Base-by-base conservation (phyloP, 2,113 vertebrate genomes). In the Anas platyrhynchos region DNA sequence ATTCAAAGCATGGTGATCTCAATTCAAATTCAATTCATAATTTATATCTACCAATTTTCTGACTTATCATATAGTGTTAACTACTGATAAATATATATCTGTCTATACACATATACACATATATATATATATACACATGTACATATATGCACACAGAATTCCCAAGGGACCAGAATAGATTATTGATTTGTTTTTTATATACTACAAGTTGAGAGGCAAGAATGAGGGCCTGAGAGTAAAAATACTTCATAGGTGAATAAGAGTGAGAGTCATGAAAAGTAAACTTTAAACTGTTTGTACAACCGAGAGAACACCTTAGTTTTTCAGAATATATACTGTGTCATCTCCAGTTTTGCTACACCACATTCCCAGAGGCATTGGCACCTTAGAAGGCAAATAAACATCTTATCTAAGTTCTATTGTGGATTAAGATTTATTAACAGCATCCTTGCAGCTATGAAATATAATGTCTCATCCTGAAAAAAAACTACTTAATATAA, bases 31-130 rank as follows among this genome's bases (percentile, higher is more conserved):
- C 46, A 48, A 48, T 48, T 48, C 9, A 58, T 44, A 89, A 65
- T 65, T 91, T 38, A 71, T 11, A 32, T 56, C 11, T 87, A 75
- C 20, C 12, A 82, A 76, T 38, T 4, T 80, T 7, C 20, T 1
- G 5, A 65, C 7, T 61, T 73, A 85, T 88, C 7, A 29, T 22
- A 13, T 9, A 6, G 7, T 34, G 7, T 31, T 68, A 55, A 76
- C n/a, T 50, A 63, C 23, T 27, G 75, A 12, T 3, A 84, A 89
- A 78, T 55, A 6, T 48, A 48, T 48, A 48, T 48, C 46, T 48
- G 46, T 48, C 46, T 48, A 48, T 21, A 0, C 0, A 21, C 14
- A 23, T 16, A n/a, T 18, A 48, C n/a, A 13, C 50, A 15, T 56
- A 13, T 25, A 32, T 44, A 9, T 44, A 9, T 41, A 17, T 11